These are phyloP conservation scores for Eupeodes luniger DNA, from an alignment of 2,888 invertebrate genomes.

Conservation along the genomic window DNA sequence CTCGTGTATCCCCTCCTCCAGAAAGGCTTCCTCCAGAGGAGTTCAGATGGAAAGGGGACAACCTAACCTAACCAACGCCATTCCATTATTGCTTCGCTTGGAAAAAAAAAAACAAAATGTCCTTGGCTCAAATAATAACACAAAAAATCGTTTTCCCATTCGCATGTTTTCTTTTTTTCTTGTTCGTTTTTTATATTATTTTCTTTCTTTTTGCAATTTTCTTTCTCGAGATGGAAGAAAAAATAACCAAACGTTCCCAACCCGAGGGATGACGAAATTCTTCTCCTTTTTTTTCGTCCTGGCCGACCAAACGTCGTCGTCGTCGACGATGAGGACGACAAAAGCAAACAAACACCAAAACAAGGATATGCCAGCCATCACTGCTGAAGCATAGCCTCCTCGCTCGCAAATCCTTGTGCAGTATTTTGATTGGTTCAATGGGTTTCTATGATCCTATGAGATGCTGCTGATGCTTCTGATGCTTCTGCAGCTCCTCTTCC, in stretches of 20 bases:
- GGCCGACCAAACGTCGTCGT: slow-evolving; percentile 51
- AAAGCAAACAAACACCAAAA: slow-evolving; percentile 62
- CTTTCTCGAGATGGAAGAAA: slow-evolving; percentile 38
- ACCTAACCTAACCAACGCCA: slow-evolving; percentile 15
- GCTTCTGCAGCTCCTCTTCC: slow-evolving; percentile 28
- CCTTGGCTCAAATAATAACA: slow-evolving; percentile 75
- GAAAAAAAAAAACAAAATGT: slow-evolving; percentile 70
- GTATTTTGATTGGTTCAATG: slow-evolving; percentile 76
- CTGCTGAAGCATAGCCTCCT: slow-evolving; percentile 66
- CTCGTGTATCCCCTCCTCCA: slow-evolving; percentile 30
- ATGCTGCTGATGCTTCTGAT: slow-evolving; percentile 64
- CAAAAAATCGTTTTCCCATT: slow-evolving; percentile 74
- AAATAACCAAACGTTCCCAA: slow-evolving; percentile 32
- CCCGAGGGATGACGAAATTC: slow-evolving; percentile 65
- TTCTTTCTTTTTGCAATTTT: slow-evolving; percentile 60
- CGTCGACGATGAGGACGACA: not conserved
- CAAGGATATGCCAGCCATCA: slow-evolving; percentile 71
- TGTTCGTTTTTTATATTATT: not conserved
- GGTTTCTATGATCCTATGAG: slow-evolving; percentile 69
- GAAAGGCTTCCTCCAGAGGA: slow-evolving; percentile 5
- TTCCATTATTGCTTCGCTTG: slow-evolving; percentile 10
- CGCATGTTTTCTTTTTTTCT: slow-evolving; percentile 25
- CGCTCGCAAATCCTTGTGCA: slow-evolving; percentile 75
- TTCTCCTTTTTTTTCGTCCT: slow-evolving; percentile 9
- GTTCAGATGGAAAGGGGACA: slow-evolving; percentile 17